Evolutionary conservation across 2,888 invertebrate species (phyloP).

Genomic region (Galeopsomyia nigrocyanea): DNA sequence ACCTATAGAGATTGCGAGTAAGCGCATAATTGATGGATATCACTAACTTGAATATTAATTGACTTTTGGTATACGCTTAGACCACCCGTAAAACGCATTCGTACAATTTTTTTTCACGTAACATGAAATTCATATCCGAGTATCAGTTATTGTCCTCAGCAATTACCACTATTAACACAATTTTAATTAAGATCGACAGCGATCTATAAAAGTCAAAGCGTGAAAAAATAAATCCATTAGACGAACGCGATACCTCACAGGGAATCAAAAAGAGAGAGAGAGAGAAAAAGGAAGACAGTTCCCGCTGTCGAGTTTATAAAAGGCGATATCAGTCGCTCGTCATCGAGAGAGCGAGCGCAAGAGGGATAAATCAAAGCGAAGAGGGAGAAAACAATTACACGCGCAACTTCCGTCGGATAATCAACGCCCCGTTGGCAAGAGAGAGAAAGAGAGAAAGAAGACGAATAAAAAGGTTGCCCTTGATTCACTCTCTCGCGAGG

Average conservation of each 20-base stretch:
- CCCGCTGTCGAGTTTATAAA: no score
- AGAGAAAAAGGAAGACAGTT: no score
- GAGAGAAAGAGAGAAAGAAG: conserved; percentile 2
- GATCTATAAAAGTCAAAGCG: conserved; percentile 23
- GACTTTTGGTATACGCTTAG: conserved; percentile 1
- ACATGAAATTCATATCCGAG: no score
- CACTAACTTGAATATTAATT: conserved; percentile 21
- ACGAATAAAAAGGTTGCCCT: conserved; percentile 50
- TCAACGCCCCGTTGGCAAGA: conserved; percentile 11
- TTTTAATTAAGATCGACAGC: conserved; percentile 2
- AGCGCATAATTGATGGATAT: conserved; percentile 25
- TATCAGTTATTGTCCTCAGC: background rate
- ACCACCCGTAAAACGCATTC: conserved; percentile 7
- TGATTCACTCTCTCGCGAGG: conserved; percentile 70
- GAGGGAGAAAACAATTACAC: conserved; percentile 48
- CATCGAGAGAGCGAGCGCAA: conserved; percentile 31
- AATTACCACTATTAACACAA: background rate
- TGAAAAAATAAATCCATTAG: background rate
- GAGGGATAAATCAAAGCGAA: conserved; percentile 36
- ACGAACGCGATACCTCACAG: no score
- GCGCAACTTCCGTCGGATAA: conserved; percentile 52
- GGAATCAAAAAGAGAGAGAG: no score
- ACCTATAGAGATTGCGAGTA: conserved; percentile 6
- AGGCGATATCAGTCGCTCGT: conserved; percentile 39
- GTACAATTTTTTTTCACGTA: background rate